Evolutionary conservation across 1,140 invertebrate genomes (phyloP).

Genomic region (fruit fly (Drosophila melanogaster)): DNA sequence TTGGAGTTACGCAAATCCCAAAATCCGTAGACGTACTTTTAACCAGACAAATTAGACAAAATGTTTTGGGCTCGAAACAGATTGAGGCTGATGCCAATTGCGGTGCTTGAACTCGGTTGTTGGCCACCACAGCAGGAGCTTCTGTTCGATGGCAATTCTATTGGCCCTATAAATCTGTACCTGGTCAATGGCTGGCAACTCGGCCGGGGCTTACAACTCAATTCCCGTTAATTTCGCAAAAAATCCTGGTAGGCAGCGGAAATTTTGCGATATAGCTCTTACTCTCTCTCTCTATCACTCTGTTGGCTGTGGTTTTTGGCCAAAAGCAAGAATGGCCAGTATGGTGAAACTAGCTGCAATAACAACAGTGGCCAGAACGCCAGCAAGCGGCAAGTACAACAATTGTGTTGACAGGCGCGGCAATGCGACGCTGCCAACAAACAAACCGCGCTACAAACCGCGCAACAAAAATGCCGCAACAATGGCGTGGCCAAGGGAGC

Average conservation of each 20-base stretch:
- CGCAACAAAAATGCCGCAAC: constrained; percentile 66
- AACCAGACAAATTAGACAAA: constrained; percentile 10
- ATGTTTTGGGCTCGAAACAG: constrained; percentile 16
- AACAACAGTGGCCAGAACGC: constrained; percentile 10
- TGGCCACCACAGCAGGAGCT: constrained; percentile 11
- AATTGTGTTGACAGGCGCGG: constrained; percentile 77
- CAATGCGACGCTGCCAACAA: constrained; percentile 75
- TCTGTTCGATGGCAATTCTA: constrained; percentile 30
- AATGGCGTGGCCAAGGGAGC: constrained; percentile 32
- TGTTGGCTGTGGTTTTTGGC: constrained; percentile 33
- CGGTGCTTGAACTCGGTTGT: constrained; percentile 17
- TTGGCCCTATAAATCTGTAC: constrained; percentile 61
- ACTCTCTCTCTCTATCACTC: constrained; percentile 1
- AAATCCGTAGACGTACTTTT: neutral
- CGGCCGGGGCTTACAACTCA: constrained; percentile 58
- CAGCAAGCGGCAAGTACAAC: constrained; percentile 17
- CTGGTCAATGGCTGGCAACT: constrained; percentile 54
- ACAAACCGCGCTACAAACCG: constrained; percentile 76
- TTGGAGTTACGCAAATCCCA: neutral
- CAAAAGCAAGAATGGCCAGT: constrained; percentile 15
- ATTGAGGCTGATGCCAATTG: constrained; percentile 37
- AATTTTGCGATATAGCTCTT: constrained; percentile 30
- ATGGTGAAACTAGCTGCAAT: neutral
- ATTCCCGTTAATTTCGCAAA: constrained; percentile 72
- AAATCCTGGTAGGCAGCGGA: constrained; percentile 12